phyloP scores from a whole-genome alignment of 2,888 invertebrate genomes.

The Allygus modestus region DNA sequence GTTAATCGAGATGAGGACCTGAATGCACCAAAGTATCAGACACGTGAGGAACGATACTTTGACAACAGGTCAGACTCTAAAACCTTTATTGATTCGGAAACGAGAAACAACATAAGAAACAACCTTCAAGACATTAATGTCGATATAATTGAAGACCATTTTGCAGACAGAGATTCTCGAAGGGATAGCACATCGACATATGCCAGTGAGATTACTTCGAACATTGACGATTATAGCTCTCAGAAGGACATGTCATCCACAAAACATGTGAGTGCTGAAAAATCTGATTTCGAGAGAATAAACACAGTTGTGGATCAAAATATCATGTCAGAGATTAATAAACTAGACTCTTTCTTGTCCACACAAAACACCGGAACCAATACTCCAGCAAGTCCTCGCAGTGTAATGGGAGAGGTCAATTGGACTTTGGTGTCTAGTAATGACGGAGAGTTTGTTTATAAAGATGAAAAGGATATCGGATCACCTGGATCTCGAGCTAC shows the following conservation, averaged over 20 bases:
- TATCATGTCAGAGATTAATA: slow-evolving; percentile 83
- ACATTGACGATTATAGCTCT: slow-evolving; percentile 47
- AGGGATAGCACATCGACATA: slow-evolving; percentile 52
- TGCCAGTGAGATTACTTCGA: slow-evolving; percentile 38
- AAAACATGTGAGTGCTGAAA: slow-evolving; percentile 12
- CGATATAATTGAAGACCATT: slow-evolving; percentile 24
- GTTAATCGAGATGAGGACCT: slow-evolving; percentile 13
- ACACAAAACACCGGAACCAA: slow-evolving; percentile 78
- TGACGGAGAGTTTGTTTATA: slow-evolving; percentile 70
- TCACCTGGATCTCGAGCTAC: slow-evolving; percentile 65
- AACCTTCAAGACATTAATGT: slow-evolving; percentile 31
- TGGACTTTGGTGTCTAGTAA: slow-evolving; percentile 70
- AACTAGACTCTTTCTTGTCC: slow-evolving; percentile 74
- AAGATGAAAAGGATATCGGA: slow-evolving; percentile 59
- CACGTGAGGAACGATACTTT: slow-evolving; percentile 43
- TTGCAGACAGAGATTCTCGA: slow-evolving; percentile 15
- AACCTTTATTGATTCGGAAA: slow-evolving; percentile 31
- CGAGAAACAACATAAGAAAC: slow-evolving; percentile 34
- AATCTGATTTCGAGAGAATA: slow-evolving; percentile 37
- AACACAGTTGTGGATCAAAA: slow-evolving; percentile 74
- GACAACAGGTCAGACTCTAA: slow-evolving; percentile 29
- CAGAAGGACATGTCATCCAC: slow-evolving; percentile 6
- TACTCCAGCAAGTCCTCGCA: slow-evolving; percentile 69
- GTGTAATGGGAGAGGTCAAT: slow-evolving; percentile 68
- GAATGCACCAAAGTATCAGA: slow-evolving; percentile 5